A percentile compares a stretch with the other conserved stretches of the same genome.
phyloP scores from a whole-genome alignment of 2,888 invertebrate species.

The Habrosyne pyritoides region DNA sequence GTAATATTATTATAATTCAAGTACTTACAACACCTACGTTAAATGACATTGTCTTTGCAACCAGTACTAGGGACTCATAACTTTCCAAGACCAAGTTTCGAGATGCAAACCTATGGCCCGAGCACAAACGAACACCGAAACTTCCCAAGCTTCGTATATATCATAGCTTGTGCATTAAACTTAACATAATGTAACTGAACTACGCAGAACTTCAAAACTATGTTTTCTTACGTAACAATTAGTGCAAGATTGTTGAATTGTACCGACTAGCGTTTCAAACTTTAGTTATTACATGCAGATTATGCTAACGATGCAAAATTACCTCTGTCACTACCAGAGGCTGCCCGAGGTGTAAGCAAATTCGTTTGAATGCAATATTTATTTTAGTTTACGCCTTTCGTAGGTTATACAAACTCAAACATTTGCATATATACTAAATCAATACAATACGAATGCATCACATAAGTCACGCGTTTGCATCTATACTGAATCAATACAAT shows the following conservation, averaged over 20 bases:
- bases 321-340: no score
- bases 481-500: no score
- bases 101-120: slow-evolving; percentile 27
- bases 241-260: not conserved
- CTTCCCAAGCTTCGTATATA: slow-evolving; percentile 35
- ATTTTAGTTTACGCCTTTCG: no score
- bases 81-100: slow-evolving; percentile 30
- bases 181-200: not conserved
- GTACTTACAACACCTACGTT: not conserved
- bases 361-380: no score
- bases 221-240: not conserved
- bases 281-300: not conserved
- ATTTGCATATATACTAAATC: no score
- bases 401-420: no score
- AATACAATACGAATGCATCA: no score
- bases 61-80: slow-evolving; percentile 14
- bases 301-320: no score
- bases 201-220: not conserved
- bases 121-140: slow-evolving; percentile 16
- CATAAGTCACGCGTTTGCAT: no score
- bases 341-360: no score
- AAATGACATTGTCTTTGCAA: not conserved
- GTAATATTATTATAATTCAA: no score
- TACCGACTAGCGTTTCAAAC: not conserved
- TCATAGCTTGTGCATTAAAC: slow-evolving; percentile 34